A percentile compares a stretch with the other conserved stretches of the same genome.
These are phyloP conservation scores for Drosophila kuntzei DNA, from an alignment of 2,888 invertebrate species.

Conservation along the genomic window DNA sequence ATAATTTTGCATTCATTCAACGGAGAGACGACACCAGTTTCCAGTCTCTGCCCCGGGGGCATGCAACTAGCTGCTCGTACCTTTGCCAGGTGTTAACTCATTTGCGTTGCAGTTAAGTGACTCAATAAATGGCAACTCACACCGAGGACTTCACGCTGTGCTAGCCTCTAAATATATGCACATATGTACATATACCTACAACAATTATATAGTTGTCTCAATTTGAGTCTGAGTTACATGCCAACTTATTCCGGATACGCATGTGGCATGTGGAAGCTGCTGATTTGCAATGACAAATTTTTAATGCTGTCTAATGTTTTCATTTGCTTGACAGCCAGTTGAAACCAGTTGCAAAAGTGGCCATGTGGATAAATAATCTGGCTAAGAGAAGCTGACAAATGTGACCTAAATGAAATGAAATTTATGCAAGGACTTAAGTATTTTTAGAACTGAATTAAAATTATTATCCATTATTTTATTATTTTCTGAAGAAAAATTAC, in stretches of 20 bases:
- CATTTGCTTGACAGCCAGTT: conserved; percentile 37
- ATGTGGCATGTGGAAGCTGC: conserved; percentile 38
- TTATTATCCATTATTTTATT: no score
- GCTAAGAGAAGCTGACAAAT: conserved; percentile 9
- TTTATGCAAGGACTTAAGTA: neutral
- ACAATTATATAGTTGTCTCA: conserved; percentile 7
- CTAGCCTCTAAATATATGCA: conserved; percentile 14
- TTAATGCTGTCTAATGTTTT: conserved; percentile 52
- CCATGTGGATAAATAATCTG: conserved; percentile 1
- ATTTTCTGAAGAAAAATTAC: no score
- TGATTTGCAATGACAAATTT: conserved; percentile 71
- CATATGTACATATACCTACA: neutral
- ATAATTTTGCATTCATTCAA: conserved; percentile 73
- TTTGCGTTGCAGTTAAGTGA: conserved; percentile 75
- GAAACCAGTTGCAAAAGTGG: conserved; percentile 30
- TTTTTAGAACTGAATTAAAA: neutral
- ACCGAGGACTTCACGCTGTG: conserved; percentile 72
- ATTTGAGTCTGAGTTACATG: conserved; percentile 30
- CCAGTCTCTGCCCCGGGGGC: neutral
- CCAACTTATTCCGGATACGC: conserved; percentile 22
- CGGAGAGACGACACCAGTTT: neutral
- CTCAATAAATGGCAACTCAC: conserved; percentile 77
- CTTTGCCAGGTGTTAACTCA: conserved; percentile 78
- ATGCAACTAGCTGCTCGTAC: conserved; percentile 40
- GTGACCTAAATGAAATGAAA: neutral